phyloP scores from a whole-genome alignment of 2,113 vertebrate genomes.

The Oncorhynchus mykiss region DNA sequence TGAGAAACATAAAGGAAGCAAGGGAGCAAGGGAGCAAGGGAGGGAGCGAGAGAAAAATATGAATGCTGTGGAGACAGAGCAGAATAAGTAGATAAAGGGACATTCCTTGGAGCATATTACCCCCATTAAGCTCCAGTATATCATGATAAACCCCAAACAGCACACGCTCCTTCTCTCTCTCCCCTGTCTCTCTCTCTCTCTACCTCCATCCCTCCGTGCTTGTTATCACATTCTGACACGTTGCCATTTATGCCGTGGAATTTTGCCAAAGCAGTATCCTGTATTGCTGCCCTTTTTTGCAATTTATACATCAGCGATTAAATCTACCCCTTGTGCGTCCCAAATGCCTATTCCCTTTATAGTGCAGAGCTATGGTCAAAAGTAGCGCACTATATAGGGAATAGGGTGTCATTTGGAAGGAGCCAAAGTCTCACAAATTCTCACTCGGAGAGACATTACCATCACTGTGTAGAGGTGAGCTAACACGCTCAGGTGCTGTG shows the following conservation, averaged over 20 bases:
- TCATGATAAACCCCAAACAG: slow-evolving; percentile 43
- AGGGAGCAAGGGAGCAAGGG: neutral
- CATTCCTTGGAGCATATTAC: slow-evolving; percentile 44
- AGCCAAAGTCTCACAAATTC: no score
- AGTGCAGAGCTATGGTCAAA: no score
- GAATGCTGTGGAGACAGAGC: slow-evolving; percentile 37
- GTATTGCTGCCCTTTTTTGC: slow-evolving; percentile 4
- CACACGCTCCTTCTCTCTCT: slow-evolving; percentile 34
- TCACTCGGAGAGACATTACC: no score
- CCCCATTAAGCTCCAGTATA: slow-evolving; percentile 45
- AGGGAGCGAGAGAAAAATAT: slow-evolving; percentile 41
- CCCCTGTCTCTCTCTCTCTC: no score
- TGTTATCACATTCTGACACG: slow-evolving; percentile 55
- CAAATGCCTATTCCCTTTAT: no score
- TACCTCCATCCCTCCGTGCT: neutral
- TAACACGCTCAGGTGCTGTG: no score
- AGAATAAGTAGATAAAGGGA: slow-evolving; percentile 36
- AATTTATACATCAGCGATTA: no score
- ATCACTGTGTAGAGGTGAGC: no score
- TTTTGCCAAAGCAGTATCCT: slow-evolving; percentile 43
- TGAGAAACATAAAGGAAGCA: neutral
- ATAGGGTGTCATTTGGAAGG: no score
- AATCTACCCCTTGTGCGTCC: no score
- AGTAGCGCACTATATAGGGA: no score
- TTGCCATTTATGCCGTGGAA: slow-evolving; percentile 14